A percentile compares a stretch with the other conserved stretches of the same genome.
Conservation (phyloP, 2,797 vertebrate genomes). For the Cyclopterus lumpus region DNA sequence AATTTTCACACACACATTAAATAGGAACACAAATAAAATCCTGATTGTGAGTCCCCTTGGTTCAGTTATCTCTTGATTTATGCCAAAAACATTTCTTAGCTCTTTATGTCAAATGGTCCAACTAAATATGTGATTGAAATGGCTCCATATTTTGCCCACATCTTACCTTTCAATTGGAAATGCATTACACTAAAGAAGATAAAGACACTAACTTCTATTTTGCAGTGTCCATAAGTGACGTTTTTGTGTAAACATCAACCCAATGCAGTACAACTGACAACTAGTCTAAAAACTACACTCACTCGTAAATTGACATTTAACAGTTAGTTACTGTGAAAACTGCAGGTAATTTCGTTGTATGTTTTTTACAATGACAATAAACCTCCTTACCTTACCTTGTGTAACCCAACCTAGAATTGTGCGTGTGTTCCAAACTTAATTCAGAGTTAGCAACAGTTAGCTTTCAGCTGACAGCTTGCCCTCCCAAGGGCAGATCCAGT, state of each 20-base stretch:
- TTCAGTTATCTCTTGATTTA: neutral
- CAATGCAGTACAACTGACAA: neutral
- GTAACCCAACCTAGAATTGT: neutral
- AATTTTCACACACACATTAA: neutral
- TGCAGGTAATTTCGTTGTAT: neutral
- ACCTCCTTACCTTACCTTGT: too few relatives aligned
- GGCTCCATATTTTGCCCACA: neutral
- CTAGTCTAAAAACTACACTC: neutral
- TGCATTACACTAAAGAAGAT: neutral
- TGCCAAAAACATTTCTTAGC: neutral
- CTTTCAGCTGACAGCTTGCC: conserved; percentile 27
- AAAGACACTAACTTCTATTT: neutral
- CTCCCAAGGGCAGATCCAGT: conserved; percentile 46
- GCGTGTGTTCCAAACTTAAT: conserved; percentile 19
- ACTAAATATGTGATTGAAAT: neutral
- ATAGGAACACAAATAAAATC: neutral
- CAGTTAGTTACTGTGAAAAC: neutral
- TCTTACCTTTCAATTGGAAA: conserved; percentile 1
- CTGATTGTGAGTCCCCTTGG: neutral
- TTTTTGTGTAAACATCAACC: conserved; percentile 4
- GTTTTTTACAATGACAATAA: too few relatives aligned
- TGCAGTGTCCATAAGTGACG: neutral
- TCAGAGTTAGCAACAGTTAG: conserved; percentile 25
- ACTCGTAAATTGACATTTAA: neutral
- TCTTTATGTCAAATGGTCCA: conserved; percentile 3